Evolutionary conservation across 2,888 invertebrate genomes (phyloP), one percentile per base, ranked within the genome.

Genomic region (Aspidapion aeneum): DNA sequence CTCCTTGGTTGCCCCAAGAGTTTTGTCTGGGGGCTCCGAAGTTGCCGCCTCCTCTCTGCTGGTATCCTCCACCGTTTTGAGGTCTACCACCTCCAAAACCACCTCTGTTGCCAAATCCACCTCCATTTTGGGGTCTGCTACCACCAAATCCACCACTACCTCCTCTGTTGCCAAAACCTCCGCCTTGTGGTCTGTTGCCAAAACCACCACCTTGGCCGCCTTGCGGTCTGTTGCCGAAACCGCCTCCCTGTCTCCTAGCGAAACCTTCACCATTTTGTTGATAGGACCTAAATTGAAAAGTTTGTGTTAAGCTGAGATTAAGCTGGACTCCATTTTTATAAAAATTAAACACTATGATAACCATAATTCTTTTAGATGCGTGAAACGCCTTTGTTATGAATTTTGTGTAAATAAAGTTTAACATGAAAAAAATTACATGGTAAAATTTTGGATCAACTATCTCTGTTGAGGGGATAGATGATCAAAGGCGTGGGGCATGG

Each of bases 11-110:
- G 3, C 35, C 35, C 35, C 35, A 35, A 35, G 35, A 35, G 12
- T 35, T 35, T 3, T 3, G 3, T 35, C 35, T 35, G 35, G 35
- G 35, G 12, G 5, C 35, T 35, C 35, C 35, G 12, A 35, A 35
- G 12, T 12, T 71, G 63, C 72, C 74, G 61, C 72, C 67, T 18
- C 71, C 69, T 18, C 12, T 3, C 12, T 35, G 35, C 3, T 7
- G 12, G 12, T 12, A 21, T 19, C 57, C 56, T 48, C 63, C 57
- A 9, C 58, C 50, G 19, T 61, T 57, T 12, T 50, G 35, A 22
- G 55, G 49, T 35, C 48, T 58, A 18, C 22, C 21, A 35, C 21
- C 21, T 49, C 58, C 64, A 48, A 54, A 58, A 35, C 58, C 54
- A 17, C 51, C 55, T 20, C 57, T 54, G 12, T 35, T 49, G 5